Evolutionary conservation across 2,797 vertebrate species (phyloP), one percentile per base, ranked within the genome.

Genomic region (Syngnathus acus): DNA sequence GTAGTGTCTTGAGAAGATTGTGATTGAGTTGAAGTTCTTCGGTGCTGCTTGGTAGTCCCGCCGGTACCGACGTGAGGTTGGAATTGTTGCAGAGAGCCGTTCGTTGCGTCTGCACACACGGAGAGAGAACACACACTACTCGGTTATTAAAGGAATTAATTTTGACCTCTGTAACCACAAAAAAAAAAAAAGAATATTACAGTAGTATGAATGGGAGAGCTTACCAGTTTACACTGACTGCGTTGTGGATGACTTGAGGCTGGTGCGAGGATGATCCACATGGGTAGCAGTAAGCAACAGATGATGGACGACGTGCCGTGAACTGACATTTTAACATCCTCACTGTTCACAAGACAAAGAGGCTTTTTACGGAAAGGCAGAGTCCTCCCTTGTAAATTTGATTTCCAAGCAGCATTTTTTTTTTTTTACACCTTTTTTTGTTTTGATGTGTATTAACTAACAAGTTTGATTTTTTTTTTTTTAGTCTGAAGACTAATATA

Each of bases 11-110:
- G 50, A 98, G 91, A 62, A 83, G 73, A 75, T 99, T 99, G 84
- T 89, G 70, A 78, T 95, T 91, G 17, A 99, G 87, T 61, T 94
- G 81, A 66, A 99, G 92, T 59, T 89, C 91, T 73, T 91, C 77
- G 0, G 80, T 89, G 72, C 87, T 59, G 0, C 69, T 65, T 0
- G 80, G 89, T 32, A 95, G 89, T 62, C 82, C 70, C 57, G 39
- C 65, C 58, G 95, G 95, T 67, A 96, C 84, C 0, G 81, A 85
- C 0, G 73, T 82, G 17, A 95, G 84, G 67, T 80, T 67, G 66
- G 68, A 80, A 19, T 86, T 70, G 72, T 82, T 91, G 85, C 94
- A 99, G 73, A 91, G 67, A 59, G 85, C 84, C 0, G 80, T 81
- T 80, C 74, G 84, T 78, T 90, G 89, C 72, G 86, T 78, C 97